Base-by-base conservation (phyloP, 2,888 invertebrate genomes). In the Thecophora atra region DNA sequence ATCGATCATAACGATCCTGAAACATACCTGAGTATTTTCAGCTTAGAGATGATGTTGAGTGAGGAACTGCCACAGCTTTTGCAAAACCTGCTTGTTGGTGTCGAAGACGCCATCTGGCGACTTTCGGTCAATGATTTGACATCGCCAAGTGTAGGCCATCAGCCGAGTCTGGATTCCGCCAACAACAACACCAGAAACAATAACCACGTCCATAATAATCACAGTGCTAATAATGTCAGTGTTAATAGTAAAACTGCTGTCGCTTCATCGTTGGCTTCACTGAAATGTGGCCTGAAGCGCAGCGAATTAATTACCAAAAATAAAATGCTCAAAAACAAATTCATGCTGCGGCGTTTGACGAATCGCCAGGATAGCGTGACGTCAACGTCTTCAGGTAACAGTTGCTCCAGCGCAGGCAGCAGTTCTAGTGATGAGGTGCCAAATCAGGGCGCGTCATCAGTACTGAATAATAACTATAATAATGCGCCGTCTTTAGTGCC, bases 81-180 rank as follows among this genome's bases (percentile, higher is more conserved):
- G 77, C 90, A 90, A 81, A 91, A 89, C 80, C 87, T 92, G 69
- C 87, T 92, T 65, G 89, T 92, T 69, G 90, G 91, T 72, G 91
- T 92, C 68, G 92, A 92, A 84, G 89, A 90, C 73, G 91, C 91
- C 77, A 91, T 92, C 80, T 90, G 91, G 80, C 88, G 91, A 74
- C 89, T 92, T 76, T 89, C 90, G 74, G 83, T 92, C 77, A 91
- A 91, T 84, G 91, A 91, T 77, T 85, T 91, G 72, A 88, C 89
- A 74, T 90, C 91, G 83, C 91, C 89, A 88, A 83, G 88, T 88
- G 70, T 88, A 3, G 19, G n/a, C n/a, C 66, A 86, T 71, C 44
- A 21, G 8, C 8, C 37, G 21, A 44, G 21, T 19, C 44, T 42
- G 37, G 69, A 72, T 70, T 71, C 74, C 3, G 75, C 75, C 72